Base-by-base conservation (phyloP, 2,113 vertebrate genomes). In the Vicugna pacos region DNA sequence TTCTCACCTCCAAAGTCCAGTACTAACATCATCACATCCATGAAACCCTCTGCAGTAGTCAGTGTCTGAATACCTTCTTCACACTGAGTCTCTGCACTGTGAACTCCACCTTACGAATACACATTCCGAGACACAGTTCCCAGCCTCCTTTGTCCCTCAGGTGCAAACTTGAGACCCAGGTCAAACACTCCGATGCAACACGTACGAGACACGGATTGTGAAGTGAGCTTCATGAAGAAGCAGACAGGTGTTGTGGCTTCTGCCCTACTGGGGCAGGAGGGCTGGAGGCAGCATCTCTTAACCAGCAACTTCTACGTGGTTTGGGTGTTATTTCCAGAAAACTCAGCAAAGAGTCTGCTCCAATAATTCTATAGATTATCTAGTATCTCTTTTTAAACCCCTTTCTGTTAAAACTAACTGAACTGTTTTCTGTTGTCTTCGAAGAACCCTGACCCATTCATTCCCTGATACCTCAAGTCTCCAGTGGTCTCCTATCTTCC, bases 121-220 rank as follows among this genome's bases (percentile, higher is more conserved):
- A 67, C 26, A 64, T 17, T 67, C 28, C 70, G 14, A 35, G 17
- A 52, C 56, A 22, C 46, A 38, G 20, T 62, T 75, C 42, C 22
- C 48, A 81, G 5, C 5, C 6, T 80, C 54, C 30, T 76, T 15
- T 54, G n/a, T 80, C 24, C 46, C 65, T 7, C n/a, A 22, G 52
- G 13, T 84, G 0, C 56, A 85, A 60, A 46, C 17, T 5, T 20
- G 28, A 91, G 76, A 80, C 46, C 30, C 48, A 8, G 52, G 48
- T 81, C 30, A 89, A n/a, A 73, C 8, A 30, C 30, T 24, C 75
- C 28, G 54, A 24, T 15, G 22, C 17, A 24, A 20, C 5, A 7
- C 2, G 16, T n/a, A 24, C 4, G 42, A 67, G 46, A 14, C 32
- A 1, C 0, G 26, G 69, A 64, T 0, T 46, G 22, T 16, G 50